Evolutionary conservation across 2,888 invertebrate genomes (phyloP).

Genomic region (Desoria tigrina): DNA sequence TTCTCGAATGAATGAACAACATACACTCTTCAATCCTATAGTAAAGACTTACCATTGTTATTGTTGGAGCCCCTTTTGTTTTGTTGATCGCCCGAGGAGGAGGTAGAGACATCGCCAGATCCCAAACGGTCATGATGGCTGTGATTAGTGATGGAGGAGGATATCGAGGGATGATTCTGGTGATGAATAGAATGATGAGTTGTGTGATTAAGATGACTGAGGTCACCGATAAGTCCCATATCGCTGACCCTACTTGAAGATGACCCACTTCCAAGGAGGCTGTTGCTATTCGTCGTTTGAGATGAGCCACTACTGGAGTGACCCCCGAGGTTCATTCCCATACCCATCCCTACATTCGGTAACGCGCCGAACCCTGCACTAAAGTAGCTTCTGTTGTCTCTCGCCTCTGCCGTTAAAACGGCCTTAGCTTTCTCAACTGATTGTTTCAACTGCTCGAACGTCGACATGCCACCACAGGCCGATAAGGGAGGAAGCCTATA

Average conservation of each 20-base stretch:
- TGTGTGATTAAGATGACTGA: conserved; percentile 30
- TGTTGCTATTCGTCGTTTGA: conserved; percentile 24
- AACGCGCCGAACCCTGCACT: conserved; percentile 50
- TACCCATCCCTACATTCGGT: conserved; percentile 44
- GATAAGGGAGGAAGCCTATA: conserved; percentile 68
- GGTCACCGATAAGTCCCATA: conserved; percentile 25
- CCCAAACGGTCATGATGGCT: conserved; percentile 29
- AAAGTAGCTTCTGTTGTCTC: conserved; percentile 50
- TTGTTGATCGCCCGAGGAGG: not conserved
- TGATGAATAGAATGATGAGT: conserved; percentile 45
- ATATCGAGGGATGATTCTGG: conserved; percentile 36
- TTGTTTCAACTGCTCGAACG: conserved; percentile 85
- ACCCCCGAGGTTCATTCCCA: conserved; percentile 49
- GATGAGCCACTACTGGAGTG: conserved; percentile 22
- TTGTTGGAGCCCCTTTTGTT: conserved; percentile 37
- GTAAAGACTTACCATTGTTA: conserved; percentile 8
- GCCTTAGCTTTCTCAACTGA: conserved; percentile 89
- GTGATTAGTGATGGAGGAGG: conserved; percentile 24
- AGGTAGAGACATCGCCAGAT: not conserved
- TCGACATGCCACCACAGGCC: conserved; percentile 61
- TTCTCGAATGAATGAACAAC: no score
- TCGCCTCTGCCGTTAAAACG: conserved; percentile 61
- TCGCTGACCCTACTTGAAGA: conserved; percentile 12
- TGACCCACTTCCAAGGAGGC: conserved; percentile 17
- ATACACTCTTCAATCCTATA: no score